Base-by-base conservation (phyloP, 2,797 vertebrate genomes). In the Poecilia picta region DNA sequence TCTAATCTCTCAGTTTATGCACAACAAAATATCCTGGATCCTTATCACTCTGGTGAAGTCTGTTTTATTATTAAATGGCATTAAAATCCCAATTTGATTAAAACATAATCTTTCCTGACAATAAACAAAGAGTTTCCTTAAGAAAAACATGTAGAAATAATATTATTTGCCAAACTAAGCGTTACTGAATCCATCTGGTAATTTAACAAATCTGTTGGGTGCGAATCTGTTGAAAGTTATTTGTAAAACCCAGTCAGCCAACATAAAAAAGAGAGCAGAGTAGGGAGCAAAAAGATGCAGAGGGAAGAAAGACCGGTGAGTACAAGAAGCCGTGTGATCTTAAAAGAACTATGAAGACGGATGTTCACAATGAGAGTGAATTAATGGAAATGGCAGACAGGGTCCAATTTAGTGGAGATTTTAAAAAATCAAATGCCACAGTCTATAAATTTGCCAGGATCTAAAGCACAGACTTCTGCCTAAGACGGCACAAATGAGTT, bases 341-440 rank as follows among this genome's bases (percentile, higher is more conserved):
- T 88, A 87, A 89, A 91, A 83, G 75, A 77, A 82, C 82, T 83
- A 75, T 83, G 81, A 85, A 84, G 84, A 91, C 80, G 78, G 87
- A 88, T 79, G 72, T 57, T 81, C 80, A 77, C 81, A 90, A 85
- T 85, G 75, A 80, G 75, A 84, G 73, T 43, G 80, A 88, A 91
- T 90, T 76, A 87, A 90, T 59, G 81, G 81, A 89, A 91, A 91
- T 81, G 83, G 84, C 76, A 88, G 75, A 89, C 62, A 49, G 72
- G 71, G 77, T 86, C 72, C 80, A 88, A 89, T 92, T 88, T 88
- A 79, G 82, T 51, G 57, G 80, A 91, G 86, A 93, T 90, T 87
- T 51, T 86, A 91, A 81, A 78, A 87, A 90, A 92, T 93, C 90
- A 90, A 93, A 93, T 85, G 84, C 73, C 81, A 83, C 73, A 75